Conservation (phyloP, 2,113 vertebrate species). For the Ellobius talpinus region DNA sequence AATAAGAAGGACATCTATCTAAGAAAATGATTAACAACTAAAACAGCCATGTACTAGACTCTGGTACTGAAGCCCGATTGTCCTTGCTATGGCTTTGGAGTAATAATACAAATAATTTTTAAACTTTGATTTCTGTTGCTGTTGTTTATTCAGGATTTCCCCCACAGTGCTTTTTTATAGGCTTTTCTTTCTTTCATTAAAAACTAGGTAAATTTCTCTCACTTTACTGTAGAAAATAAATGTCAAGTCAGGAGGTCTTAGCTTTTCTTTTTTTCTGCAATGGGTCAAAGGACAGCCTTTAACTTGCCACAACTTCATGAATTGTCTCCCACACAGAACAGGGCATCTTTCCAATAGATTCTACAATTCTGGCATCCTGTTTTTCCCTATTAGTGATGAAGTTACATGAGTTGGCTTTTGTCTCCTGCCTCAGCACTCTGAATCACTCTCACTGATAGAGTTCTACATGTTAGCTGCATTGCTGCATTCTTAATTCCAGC, state of each 20-base stretch:
- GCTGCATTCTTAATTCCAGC: neutral
- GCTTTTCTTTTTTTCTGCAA: neutral
- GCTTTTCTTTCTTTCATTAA: neutral
- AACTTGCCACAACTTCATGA: neutral
- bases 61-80: neutral
- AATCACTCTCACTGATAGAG: neutral
- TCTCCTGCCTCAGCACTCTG: neutral
- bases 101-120: neutral
- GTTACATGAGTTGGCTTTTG: neutral
- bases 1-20: neutral
- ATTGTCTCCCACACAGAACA: neutral
- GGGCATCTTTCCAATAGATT: neutral
- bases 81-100: neutral
- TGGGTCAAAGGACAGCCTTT: neutral
- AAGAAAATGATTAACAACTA: neutral
- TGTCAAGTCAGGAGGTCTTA: neutral
- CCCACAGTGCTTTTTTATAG: neutral
- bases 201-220: neutral
- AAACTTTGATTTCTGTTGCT: slow-evolving; percentile 6
- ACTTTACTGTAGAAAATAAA: neutral
- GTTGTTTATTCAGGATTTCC: neutral
- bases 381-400: neutral
- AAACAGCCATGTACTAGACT: neutral
- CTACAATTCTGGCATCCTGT: neutral
- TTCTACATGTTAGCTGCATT: neutral